Base-by-base conservation (phyloP, 2,797 vertebrate genomes). In the Periophthalmus magnuspinnatus region DNA sequence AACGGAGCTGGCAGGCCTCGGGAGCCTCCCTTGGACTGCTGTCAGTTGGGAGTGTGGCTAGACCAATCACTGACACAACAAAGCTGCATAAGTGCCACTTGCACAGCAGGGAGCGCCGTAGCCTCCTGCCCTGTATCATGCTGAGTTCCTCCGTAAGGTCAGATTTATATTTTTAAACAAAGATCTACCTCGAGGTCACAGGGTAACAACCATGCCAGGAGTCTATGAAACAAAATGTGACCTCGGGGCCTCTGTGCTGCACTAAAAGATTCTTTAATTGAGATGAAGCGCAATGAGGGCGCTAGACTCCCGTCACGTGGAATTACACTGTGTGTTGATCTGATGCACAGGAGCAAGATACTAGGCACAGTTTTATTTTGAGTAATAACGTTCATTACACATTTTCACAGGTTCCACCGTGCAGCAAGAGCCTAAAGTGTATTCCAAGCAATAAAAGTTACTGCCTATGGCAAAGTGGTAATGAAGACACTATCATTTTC, bases 101-200 rank as follows among this genome's bases (percentile, higher is more conserved):
- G 81, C 92, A 93, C 95, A 94, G 93, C 94, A 96, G 95, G 95
- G 94, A 94, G 94, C 93, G 76, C 90, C 88, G 81, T 81, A 75
- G 82, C 77, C 58, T 84, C 89, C 90, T 89, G 83, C 88, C 84
- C 82, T 67, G 78, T 79, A 69, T 83, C 81, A 82, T 68, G 82
- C 87, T 88, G 87, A 2, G 82, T 54, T 32, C 64, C 21, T 76
- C 81, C 68, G 88, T 47, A 50, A 90, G 86, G 86, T 82, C 86
- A 88, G 87, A 89, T 90, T 92, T 90, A 85, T 84, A 90, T 91
- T 90, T 93, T 91, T 90, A 91, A 90, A 86, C 81, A 86, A 79
- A 74, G 68, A 71, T 79, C 78, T 81, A 75, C 84, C 90, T 84
- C 54, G 67, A 85, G 87, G 91, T 88, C 84, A 91, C 83, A 78